Conservation (phyloP, 2,888 invertebrate species). For the Latheticus oryzae region DNA sequence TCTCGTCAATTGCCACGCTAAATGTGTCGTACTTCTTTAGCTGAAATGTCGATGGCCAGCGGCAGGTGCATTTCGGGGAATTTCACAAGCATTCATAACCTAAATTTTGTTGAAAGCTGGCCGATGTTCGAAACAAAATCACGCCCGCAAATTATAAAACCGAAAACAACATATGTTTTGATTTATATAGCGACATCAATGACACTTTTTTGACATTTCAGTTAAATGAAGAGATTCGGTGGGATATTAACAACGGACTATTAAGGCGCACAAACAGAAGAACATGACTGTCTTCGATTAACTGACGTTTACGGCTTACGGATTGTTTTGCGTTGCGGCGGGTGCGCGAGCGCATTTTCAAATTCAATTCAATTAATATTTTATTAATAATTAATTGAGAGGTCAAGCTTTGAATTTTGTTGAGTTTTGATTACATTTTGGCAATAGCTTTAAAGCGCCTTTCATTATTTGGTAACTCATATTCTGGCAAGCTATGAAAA, state of each 20-base stretch:
- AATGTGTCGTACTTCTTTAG: too few relatives aligned
- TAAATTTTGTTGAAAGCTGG: slow-evolving; percentile 23
- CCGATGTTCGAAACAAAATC: neutral
- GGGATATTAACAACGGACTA: slow-evolving; percentile 3
- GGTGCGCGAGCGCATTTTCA: slow-evolving; percentile 9
- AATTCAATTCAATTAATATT: too few relatives aligned
- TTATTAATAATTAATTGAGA: too few relatives aligned
- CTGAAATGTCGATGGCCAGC: slow-evolving; percentile 6
- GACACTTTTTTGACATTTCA: slow-evolving; percentile 25
- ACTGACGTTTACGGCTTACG: slow-evolving; percentile 17
- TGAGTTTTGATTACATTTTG: too few relatives aligned
- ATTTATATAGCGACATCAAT: slow-evolving; percentile 21
- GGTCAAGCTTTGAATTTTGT: too few relatives aligned
- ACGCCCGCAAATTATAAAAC: neutral
- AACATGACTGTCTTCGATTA: slow-evolving; percentile 8
- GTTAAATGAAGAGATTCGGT: slow-evolving; percentile 4
- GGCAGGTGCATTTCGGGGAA: slow-evolving; percentile 32
- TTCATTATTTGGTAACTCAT: too few relatives aligned
- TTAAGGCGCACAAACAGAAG: slow-evolving; percentile 4
- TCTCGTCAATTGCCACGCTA: slow-evolving; percentile 11
- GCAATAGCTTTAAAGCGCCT: too few relatives aligned
- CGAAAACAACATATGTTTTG: slow-evolving; percentile 15
- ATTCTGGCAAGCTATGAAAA: too few relatives aligned
- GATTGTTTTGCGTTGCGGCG: slow-evolving; percentile 25
- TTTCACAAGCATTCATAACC: slow-evolving; percentile 32